Percentiles rank a stretch among this genome's conserved stretches.
Conservation (phyloP, 2,888 invertebrate genomes). For the Sericinus montela region DNA sequence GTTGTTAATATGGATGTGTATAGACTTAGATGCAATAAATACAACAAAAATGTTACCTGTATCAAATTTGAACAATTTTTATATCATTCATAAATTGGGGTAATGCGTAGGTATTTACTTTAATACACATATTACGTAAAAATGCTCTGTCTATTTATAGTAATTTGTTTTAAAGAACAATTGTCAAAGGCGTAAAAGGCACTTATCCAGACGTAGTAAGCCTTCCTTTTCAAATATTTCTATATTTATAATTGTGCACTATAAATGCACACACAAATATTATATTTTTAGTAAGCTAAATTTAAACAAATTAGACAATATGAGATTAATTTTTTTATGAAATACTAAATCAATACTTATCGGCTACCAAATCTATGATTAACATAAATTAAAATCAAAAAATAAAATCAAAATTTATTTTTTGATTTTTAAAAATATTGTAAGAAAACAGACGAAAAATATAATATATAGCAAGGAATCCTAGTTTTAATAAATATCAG, state of each 20-base stretch:
- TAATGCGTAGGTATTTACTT: too few species aligned
- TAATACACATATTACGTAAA: background rate
- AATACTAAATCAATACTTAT: too few species aligned
- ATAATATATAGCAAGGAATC: background rate
- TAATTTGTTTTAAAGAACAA: background rate
- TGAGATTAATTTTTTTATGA: background rate
- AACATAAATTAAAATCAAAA: background rate
- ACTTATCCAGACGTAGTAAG: background rate
- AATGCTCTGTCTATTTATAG: background rate
- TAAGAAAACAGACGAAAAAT: too few species aligned
- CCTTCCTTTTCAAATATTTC: background rate
- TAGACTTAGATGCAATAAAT: too few species aligned
- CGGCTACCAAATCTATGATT: too few species aligned
- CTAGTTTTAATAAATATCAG: conserved; percentile 16
- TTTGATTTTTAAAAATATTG: too few species aligned
- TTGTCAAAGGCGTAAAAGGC: conserved; percentile 6
- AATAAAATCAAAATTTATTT: too few species aligned
- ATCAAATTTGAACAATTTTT: too few species aligned
- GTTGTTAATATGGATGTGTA: too few species aligned
- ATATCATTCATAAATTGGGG: too few species aligned
- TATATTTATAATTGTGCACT: background rate
- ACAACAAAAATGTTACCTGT: too few species aligned
- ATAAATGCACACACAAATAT: too few species aligned
- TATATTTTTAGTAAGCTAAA: background rate
- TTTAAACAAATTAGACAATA: background rate